Evolutionary conservation across 2,113 vertebrate species (phyloP), one percentile per base, ranked within the genome.

Genomic region (Bubalus kerabau): DNA sequence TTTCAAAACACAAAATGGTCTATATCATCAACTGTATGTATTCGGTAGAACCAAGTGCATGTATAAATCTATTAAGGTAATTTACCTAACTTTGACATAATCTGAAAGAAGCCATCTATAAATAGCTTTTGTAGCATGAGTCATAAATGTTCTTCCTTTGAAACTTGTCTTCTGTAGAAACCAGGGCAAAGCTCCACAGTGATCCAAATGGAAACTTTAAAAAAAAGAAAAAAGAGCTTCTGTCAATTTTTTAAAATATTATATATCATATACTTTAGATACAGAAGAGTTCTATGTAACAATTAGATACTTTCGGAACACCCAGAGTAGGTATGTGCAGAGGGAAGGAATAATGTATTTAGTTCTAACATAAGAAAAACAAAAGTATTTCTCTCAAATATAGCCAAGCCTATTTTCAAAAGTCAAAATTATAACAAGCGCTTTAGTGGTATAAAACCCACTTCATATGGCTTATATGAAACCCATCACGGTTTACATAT

Each of bases 151-250:
- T 87, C 99, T 99, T 91, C 99, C 99, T 99, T 99, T 99, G 98
- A 99, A 99, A 98, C 99, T 99, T 17, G 99, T 99, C 98, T 99
- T 99, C 98, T 99, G 99, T 57, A 99, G 99, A 98, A 99, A 99
- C 99, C 99, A 99, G 3, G 99, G 99, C 96, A 99, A 98, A 78
- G 99, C 99, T 23, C 99, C 99, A 98, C 99, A 99, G 98, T 99
- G 99, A 99, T 99, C 99, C 98, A 99, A 98, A 97, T 99, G 99
- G 97, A 99, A 99, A 97, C 99, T 99, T 90, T 23, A 74, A 40
- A 74, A 92, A 90, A 97, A 92, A 0, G 88, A 91, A 86, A 90
- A 97, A 16, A 98, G 1, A 81, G 57, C 94, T 14, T 32, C 3
- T 52, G 36, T 98, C 50, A 95, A 46, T 52, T 87, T 87, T 1